These are phyloP conservation scores for Acromyrmex echinatior DNA, from an alignment of 1,140 invertebrate species.

Conservation along the genomic window DNA sequence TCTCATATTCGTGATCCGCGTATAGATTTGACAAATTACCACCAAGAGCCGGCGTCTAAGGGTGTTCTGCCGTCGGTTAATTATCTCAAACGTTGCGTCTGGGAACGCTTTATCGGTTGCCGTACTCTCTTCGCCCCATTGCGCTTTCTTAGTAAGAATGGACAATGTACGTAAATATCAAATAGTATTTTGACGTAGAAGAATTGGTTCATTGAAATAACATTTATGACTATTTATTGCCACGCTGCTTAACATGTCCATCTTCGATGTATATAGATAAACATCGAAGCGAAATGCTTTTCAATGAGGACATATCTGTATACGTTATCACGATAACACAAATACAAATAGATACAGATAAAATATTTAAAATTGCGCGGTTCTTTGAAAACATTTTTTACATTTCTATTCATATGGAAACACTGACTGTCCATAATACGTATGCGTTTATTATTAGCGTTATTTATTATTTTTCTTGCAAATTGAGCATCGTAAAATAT, in stretches of 20 bases:
- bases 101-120: constrained; percentile 9
- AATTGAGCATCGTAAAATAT: not conserved
- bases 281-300: not conserved
- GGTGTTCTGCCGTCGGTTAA: constrained; percentile 19
- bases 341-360: constrained; percentile 39
- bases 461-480: not conserved
- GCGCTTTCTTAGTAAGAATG: not conserved
- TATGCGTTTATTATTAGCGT: not conserved
- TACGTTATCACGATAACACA: constrained; percentile 31
- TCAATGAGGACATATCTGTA: constrained; percentile 46
- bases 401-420: constrained; percentile 19
- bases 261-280: constrained; percentile 30
- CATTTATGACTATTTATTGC: constrained; percentile 55
- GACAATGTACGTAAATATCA: not conserved
- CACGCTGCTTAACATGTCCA: constrained; percentile 42
- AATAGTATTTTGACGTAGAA: not conserved
- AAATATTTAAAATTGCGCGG: constrained; percentile 9
- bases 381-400: constrained; percentile 21
- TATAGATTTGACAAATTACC: constrained; percentile 56
- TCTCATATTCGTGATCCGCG: constrained; percentile 26
- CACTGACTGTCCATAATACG: not conserved
- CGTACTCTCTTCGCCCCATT: not conserved
- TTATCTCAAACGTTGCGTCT: constrained; percentile 30
- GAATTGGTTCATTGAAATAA: constrained; percentile 27
- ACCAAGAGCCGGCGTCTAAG: not conserved